Evolutionary conservation across 2,888 invertebrate species (phyloP).

Genomic region (Drosophila acutilabella): DNA sequence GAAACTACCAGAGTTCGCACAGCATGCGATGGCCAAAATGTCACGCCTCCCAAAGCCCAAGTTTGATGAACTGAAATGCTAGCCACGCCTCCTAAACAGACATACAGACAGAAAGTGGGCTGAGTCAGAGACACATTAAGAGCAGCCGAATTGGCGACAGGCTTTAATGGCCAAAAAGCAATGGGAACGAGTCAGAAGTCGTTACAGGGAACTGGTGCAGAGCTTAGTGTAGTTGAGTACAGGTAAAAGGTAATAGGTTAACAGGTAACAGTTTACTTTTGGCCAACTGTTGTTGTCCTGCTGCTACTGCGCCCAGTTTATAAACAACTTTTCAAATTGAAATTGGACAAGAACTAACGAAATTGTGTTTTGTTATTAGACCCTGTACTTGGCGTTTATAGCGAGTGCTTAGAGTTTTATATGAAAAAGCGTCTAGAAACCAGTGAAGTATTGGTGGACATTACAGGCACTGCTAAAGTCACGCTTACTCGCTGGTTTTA

Average conservation of each 20-base stretch:
- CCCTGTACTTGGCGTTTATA: not conserved
- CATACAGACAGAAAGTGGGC: slow-evolving; percentile 1
- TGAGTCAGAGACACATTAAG: slow-evolving; percentile 30
- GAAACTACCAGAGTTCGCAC: slow-evolving; percentile 10
- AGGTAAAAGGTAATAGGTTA: slow-evolving; percentile 29
- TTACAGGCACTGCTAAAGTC: no score
- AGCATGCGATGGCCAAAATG: slow-evolving; percentile 42
- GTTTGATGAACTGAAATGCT: slow-evolving; percentile 32
- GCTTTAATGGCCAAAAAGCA: slow-evolving; percentile 41
- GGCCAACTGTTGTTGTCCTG: slow-evolving; percentile 12
- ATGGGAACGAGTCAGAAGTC: not conserved
- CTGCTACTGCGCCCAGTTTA: slow-evolving; percentile 40
- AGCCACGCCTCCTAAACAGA: slow-evolving; percentile 37
- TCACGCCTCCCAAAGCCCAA: slow-evolving; percentile 31
- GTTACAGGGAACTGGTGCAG: not conserved
- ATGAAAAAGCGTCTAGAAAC: no score
- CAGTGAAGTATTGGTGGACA: no score
- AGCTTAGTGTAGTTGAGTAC: not conserved
- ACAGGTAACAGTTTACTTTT: slow-evolving; percentile 29
- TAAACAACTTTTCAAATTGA: slow-evolving; percentile 32
- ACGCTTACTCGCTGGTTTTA: no score
- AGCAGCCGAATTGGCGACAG: slow-evolving; percentile 38
- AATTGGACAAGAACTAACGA: slow-evolving; percentile 29
- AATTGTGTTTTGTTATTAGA: slow-evolving; percentile 12
- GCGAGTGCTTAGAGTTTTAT: not conserved